Evolutionary conservation across 2,113 vertebrate genomes (phyloP), one percentile per base, ranked within the genome.

Genomic region (Petrocephalus zakoni): DNA sequence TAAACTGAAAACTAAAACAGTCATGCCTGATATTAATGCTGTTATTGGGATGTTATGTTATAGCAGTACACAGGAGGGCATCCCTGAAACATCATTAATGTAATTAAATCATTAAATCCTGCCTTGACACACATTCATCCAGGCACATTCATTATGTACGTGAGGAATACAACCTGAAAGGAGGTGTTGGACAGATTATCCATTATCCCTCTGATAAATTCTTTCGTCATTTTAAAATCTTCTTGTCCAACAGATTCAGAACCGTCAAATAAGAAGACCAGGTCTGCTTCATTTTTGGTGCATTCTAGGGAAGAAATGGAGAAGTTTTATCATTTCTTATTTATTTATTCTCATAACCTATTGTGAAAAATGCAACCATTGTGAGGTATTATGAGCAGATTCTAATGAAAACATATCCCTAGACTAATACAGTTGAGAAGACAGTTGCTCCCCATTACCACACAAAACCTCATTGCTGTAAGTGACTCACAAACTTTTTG

Each of bases 261-360:
- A 8, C 97, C 97, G 8, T 97, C 97, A 17, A 97, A 96, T 2
- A 97, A 93, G 92, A 97, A 97, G 0, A 96, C 95, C 1, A 97
- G 93, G 87, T 97, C 94, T 6, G 97, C 95, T 0, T 91, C 92
- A 87, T 94, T 93, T 90, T 97, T 95, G 19, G 93, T 93, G 89
- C 97, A 97, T 0, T 94, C 97, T 97, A 91, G 52, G 29, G 64
- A 42, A 29, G 61, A 88, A 53, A 42, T 68, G 37, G 7, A 46
- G 0, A 56, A 42, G 25, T 55, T 37, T 37, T 25, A 81, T 53
- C 37, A 55, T 53, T 13, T 2, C 7, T n/a, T 46, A 2, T 49
- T 52, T 15, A n/a, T 52, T 56, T 2, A 17, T 72, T 72, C 13
- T 6, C 29, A 72, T 72, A 34, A 15, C 3, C 11, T 29, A 72